Conservation (phyloP, 2,888 invertebrate species). For the Podabrus alpinus region DNA sequence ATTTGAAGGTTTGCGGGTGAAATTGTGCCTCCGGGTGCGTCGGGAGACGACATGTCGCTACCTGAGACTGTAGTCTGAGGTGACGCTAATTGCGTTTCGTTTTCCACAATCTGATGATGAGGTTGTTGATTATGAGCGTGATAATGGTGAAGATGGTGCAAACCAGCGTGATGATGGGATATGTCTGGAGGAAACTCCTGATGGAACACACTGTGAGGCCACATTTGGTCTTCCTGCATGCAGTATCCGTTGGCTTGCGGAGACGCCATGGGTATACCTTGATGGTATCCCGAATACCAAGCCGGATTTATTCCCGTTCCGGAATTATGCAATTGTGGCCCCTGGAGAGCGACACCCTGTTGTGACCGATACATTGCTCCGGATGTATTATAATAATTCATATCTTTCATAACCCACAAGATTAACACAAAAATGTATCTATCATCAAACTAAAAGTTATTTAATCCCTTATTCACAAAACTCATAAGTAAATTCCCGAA, state of each 20-base stretch:
- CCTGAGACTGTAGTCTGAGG: slow-evolving; percentile 64
- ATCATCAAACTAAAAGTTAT: neutral
- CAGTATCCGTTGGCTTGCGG: slow-evolving; percentile 40
- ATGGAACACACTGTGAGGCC: slow-evolving; percentile 56
- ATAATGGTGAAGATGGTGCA: slow-evolving; percentile 58
- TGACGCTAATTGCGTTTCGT: slow-evolving; percentile 55
- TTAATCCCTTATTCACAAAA: neutral
- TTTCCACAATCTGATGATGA: slow-evolving; percentile 46
- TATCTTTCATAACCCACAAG: slow-evolving; percentile 41
- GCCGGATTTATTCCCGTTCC: slow-evolving; percentile 42
- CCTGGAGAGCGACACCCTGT: slow-evolving; percentile 57
- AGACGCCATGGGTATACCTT: slow-evolving; percentile 47
- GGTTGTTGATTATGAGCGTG: slow-evolving; percentile 53
- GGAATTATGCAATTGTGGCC: slow-evolving; percentile 57
- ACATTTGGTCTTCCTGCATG: slow-evolving; percentile 55
- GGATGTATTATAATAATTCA: slow-evolving; percentile 74
- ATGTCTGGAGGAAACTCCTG: slow-evolving; percentile 55
- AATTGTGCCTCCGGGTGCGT: slow-evolving; percentile 50
- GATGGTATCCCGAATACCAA: slow-evolving; percentile 60
- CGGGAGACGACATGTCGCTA: slow-evolving; percentile 66
- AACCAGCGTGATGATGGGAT: slow-evolving; percentile 56
- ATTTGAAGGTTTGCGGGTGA: slow-evolving; percentile 52
- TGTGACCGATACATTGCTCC: slow-evolving; percentile 54
- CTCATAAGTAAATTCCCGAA: neutral
- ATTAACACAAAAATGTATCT: neutral